A percentile compares a stretch with the other conserved stretches of the same genome.
phyloP scores from a whole-genome alignment of 64 coral and sea anemone species.

The Montipora cactus region DNA sequence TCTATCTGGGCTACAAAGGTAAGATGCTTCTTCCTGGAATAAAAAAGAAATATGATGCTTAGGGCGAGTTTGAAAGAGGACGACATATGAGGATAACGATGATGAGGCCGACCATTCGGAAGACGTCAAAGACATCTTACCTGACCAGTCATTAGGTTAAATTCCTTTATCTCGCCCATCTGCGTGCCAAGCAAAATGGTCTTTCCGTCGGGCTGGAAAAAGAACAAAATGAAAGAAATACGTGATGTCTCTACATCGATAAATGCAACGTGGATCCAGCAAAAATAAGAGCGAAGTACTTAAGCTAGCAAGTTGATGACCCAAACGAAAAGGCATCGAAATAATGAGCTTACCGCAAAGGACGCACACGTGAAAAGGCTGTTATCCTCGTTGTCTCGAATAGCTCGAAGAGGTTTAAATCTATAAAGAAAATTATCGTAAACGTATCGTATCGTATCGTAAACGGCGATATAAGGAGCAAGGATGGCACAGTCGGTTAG shows the following conservation, averaged over 20 bases:
- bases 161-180: slow-evolving; percentile 83
- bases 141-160: slow-evolving; percentile 80
- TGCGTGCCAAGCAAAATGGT: slow-evolving; percentile 83
- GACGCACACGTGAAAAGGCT: slow-evolving; percentile 84
- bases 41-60: not conserved
- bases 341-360: slow-evolving; percentile 67
- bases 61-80: not conserved
- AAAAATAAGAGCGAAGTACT: too few relatives aligned
- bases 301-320: too few relatives aligned
- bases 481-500: too few relatives aligned
- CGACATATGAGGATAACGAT: not conserved
- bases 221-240: not conserved
- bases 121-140: slow-evolving; percentile 3
- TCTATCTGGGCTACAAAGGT: slow-evolving; percentile 60
- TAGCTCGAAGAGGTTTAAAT: slow-evolving; percentile 77
- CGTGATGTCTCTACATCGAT: not conserved
- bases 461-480: too few relatives aligned
- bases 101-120: not conserved
- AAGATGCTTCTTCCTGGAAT: slow-evolving; percentile 74
- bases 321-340: not conserved
- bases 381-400: slow-evolving; percentile 83
- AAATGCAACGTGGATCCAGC: too few relatives aligned
- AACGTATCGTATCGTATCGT: too few relatives aligned
- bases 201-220: slow-evolving; percentile 76
- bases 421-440: slow-evolving; percentile 1